Evolutionary conservation across 2,888 invertebrate genomes (phyloP), one percentile per base, ranked within the genome.

Genomic region (Mayetiola destructor): DNA sequence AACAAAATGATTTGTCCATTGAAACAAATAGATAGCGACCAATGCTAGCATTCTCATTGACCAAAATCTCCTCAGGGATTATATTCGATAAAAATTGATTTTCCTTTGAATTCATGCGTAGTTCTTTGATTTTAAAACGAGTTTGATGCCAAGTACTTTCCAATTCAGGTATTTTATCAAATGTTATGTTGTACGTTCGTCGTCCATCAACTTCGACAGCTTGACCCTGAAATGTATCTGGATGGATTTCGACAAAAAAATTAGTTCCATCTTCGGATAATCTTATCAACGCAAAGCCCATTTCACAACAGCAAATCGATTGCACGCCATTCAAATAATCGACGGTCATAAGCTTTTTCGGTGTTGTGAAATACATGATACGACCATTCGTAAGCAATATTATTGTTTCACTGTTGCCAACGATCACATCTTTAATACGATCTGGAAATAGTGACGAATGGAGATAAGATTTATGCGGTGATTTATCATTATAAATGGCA

Each of bases 211-310:
- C 20, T 2, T 18, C 21, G 16, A 30, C 18, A 16, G 16, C 30
- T n/a, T 16, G 29, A 29, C 39, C 10, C 14, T 27, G 56, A 42
- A 56, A 56, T 14, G 42, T 6, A n/a, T 39, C 42, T 14, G 56
- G 56, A 42, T 56, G 56, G 20, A 56, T 21, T 18, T 40, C 30
- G 9, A 56, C 20, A n/a, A 40, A 40, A 29, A 42, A 39, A 29
- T 42, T n/a, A 2, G 20, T 32, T 4, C 39, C 56, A 20, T 42
- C 42, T 6, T 9, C 18, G 14, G 42, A 20, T 20, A 6, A 20
- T 18, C 18, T 27, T 32, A 56, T 42, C n/a, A 56, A n/a, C 9
- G 23, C 55, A 30, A 56, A 56, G 9, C 42, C 42, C 16, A 20
- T 20, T 42, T n/a, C 6, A 12, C 30, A 29, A 1, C 30, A 14